Percentiles rank a stretch among this genome's conserved stretches.
Conservation (phyloP, 1,140 invertebrate species). For the Aphis craccivora region DNA sequence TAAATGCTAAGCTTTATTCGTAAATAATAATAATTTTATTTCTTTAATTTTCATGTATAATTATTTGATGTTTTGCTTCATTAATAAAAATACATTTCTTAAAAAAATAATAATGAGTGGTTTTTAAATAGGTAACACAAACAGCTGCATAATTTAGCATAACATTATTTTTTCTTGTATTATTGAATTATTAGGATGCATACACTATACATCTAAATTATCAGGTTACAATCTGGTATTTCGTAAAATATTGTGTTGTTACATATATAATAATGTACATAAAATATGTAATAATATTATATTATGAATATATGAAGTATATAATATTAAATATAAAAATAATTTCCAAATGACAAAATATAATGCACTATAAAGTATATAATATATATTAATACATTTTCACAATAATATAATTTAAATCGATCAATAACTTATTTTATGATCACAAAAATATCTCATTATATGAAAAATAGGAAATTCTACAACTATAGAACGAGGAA, state of each 20-base stretch:
- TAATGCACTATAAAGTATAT: background rate
- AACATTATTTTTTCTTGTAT: background rate
- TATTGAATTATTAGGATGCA: background rate
- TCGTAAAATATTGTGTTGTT: background rate
- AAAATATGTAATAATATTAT: background rate
- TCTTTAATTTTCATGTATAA: background rate
- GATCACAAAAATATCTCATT: background rate
- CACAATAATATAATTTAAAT: background rate
- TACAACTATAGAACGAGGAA: background rate
- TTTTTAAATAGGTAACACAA: background rate
- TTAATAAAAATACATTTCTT: background rate
- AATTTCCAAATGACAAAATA: background rate
- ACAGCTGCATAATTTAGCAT: background rate
- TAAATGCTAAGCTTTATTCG: background rate
- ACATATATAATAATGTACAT: background rate
- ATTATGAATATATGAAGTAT: background rate
- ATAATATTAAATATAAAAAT: background rate
- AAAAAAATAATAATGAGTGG: background rate
- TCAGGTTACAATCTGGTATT: background rate
- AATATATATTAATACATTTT: background rate
- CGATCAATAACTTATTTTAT: background rate
- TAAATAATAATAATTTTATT: background rate
- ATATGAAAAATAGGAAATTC: background rate
- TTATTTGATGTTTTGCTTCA: background rate
- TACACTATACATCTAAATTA: background rate